phyloP scores from a whole-genome alignment of 2,888 invertebrate genomes.

The Drosophila nr. medialis region DNA sequence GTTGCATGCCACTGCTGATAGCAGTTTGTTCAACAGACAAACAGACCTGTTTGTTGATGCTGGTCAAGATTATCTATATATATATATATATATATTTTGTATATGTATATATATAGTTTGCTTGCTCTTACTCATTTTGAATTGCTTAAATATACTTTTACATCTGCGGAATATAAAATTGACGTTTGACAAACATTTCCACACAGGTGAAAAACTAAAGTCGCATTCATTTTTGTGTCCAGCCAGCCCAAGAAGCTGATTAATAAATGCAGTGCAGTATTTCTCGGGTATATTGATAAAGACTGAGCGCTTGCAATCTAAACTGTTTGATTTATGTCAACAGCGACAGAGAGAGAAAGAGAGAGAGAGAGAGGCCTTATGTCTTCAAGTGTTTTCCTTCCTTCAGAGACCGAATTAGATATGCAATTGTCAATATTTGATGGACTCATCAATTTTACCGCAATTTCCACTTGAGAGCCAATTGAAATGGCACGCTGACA shows the following conservation, averaged over 20 bases:
- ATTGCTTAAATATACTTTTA: not conserved
- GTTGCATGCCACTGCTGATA: not conserved
- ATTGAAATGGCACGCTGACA: slow-evolving; percentile 65
- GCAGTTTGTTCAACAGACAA: not conserved
- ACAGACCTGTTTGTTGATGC: not conserved
- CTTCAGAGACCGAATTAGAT: slow-evolving; percentile 54
- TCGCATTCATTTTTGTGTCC: not conserved
- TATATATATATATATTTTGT: not conserved
- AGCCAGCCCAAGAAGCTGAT: not conserved
- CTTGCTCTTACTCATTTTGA: no score
- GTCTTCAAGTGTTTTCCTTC: slow-evolving; percentile 21
- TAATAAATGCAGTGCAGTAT: not conserved
- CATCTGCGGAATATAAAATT: not conserved
- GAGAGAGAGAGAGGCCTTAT: not conserved
- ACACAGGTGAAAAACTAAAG: not conserved
- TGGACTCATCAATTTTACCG: slow-evolving; percentile 75
- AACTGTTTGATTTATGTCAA: slow-evolving; percentile 1
- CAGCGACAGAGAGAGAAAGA: not conserved
- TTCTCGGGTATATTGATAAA: not conserved
- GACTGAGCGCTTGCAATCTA: slow-evolving; percentile 1
- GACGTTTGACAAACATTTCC: not conserved
- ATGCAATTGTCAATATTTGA: slow-evolving; percentile 80
- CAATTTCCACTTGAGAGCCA: slow-evolving; percentile 47
- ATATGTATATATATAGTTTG: not conserved
- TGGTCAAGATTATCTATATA: not conserved